Evolutionary conservation across 92 coral and sea anemone genomes (phyloP).

Genomic region (Palythoa caribaeorum): DNA sequence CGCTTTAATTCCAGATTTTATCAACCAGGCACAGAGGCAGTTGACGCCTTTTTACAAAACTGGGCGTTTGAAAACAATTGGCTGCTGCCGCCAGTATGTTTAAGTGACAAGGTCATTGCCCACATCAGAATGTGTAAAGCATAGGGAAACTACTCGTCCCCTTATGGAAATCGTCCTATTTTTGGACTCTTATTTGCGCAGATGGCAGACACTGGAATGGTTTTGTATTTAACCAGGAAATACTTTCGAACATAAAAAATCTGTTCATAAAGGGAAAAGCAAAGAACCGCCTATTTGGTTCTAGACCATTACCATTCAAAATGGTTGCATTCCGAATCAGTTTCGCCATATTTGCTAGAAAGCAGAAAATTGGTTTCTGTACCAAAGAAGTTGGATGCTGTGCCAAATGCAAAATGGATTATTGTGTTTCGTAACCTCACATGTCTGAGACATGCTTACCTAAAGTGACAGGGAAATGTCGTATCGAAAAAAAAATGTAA

Average conservation of each 20-base stretch:
- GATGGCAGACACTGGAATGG: conserved; percentile 41
- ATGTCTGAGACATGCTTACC: not conserved
- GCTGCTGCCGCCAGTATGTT: conserved; percentile 43
- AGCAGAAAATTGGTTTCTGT: conserved; percentile 2
- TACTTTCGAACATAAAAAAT: not conserved
- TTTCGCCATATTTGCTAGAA: not conserved
- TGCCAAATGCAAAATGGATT: not conserved
- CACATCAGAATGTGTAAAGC: conserved; percentile 46
- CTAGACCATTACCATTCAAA: not conserved
- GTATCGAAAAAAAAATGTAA: not conserved
- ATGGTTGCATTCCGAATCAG: not conserved
- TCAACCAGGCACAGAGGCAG: conserved; percentile 30
- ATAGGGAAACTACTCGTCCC: conserved; percentile 34
- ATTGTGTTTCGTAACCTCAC: not conserved
- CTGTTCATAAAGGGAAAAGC: conserved; percentile 7
- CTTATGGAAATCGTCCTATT: conserved; percentile 32
- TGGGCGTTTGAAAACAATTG: conserved; percentile 11
- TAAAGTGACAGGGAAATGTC: not conserved
- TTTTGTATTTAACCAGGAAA: not conserved
- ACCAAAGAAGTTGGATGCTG: not conserved
- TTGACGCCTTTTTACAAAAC: conserved; percentile 38
- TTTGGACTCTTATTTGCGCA: conserved; percentile 40
- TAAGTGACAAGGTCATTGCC: not conserved
- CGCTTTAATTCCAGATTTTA: no score
- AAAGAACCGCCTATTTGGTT: not conserved